Evolutionary conservation across 2,113 vertebrate species (phyloP).

Genomic region (Pandion haliaetus): DNA sequence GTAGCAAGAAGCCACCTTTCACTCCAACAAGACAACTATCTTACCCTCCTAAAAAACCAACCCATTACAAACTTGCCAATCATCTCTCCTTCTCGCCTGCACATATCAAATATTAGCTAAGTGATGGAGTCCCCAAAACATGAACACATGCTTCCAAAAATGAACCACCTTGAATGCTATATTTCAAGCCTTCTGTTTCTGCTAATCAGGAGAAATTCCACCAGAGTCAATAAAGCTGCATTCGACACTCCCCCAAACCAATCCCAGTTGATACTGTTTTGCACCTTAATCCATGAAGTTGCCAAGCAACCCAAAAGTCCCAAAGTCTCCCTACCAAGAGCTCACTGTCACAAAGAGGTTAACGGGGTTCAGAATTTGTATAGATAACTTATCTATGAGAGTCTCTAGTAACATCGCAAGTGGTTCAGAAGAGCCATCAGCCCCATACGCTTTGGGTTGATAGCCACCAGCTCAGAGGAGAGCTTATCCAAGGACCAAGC

Average conservation of each 20-base stretch:
- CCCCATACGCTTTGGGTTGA: neutral
- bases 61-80: neutral
- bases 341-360: neutral
- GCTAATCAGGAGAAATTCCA: neutral
- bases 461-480: neutral
- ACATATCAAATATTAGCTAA: neutral
- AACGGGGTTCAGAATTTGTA: neutral
- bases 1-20: no score
- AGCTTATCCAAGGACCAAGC: neutral
- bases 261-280: neutral
- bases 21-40: neutral
- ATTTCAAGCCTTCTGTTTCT: neutral
- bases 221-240: neutral
- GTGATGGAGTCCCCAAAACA: neutral
- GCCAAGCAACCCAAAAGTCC: neutral
- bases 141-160: neutral
- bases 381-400: neutral
- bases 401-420: neutral
- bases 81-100: neutral
- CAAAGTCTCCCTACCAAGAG: neutral
- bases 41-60: neutral
- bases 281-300: neutral
- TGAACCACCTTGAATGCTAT: fast-evolving
- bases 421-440: neutral
- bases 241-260: neutral